Evolutionary conservation across 2,797 vertebrate genomes (phyloP).

Genomic region (Rhinatrema bivittatum): DNA sequence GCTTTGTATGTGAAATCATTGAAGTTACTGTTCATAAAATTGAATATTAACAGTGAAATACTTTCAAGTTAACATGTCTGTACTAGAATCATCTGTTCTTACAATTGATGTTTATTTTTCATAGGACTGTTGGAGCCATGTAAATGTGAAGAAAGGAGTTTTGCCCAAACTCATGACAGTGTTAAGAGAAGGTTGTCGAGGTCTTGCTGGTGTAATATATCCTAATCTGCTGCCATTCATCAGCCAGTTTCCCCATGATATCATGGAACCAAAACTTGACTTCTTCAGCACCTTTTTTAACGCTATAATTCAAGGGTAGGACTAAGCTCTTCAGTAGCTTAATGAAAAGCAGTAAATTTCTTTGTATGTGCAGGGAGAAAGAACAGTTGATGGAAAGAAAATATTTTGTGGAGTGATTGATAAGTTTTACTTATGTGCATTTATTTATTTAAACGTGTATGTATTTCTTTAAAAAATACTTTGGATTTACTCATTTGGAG

Average conservation of each 20-base stretch:
- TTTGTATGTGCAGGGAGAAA: neutral
- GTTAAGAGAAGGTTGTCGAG: slow-evolving; percentile 80
- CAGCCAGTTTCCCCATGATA: slow-evolving; percentile 74
- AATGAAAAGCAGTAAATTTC: neutral
- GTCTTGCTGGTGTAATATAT: slow-evolving; percentile 78
- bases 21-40: too few species aligned
- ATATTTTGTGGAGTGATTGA: neutral
- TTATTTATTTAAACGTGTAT: too few species aligned
- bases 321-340: neutral
- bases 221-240: slow-evolving; percentile 90
- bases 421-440: too few species aligned
- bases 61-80: too few species aligned
- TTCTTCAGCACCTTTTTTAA: slow-evolving; percentile 80
- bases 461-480: too few species aligned
- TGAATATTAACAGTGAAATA: too few species aligned
- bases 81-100: too few species aligned
- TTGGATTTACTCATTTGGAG: too few species aligned
- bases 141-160: slow-evolving; percentile 83
- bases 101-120: too few species aligned
- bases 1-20: too few species aligned
- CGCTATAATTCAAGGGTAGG: slow-evolving; percentile 77
- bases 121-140: slow-evolving; percentile 90
- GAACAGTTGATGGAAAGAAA: neutral
- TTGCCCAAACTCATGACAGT: slow-evolving; percentile 84
- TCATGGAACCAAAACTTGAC: slow-evolving; percentile 70